Evolutionary conservation across 2,888 invertebrate species (phyloP).

Genomic region (Torymus tubicola): DNA sequence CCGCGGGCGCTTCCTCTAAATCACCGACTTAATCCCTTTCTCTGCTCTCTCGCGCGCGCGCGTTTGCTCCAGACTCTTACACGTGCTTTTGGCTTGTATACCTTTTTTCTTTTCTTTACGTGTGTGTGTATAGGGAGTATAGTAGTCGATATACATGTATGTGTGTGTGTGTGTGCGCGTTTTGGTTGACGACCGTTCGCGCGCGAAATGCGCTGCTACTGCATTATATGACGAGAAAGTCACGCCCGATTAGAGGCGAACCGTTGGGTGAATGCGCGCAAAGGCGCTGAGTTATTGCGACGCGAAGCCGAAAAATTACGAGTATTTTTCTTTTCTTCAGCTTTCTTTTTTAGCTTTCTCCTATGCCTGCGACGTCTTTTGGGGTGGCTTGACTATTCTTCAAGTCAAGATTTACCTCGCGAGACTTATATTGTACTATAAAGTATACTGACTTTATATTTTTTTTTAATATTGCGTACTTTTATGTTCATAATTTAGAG

Average conservation of each 20-base stretch:
- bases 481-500: too few relatives aligned
- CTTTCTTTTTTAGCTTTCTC: too few relatives aligned
- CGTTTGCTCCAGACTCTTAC: background rate
- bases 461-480: too few relatives aligned
- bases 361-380: too few relatives aligned
- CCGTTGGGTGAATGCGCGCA: conserved; percentile 41
- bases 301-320: conserved; percentile 4
- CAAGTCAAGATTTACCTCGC: too few relatives aligned
- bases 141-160: too few relatives aligned
- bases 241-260: conserved; percentile 55
- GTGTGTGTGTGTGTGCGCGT: background rate
- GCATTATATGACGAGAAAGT: conserved; percentile 33
- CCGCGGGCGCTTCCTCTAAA: conserved; percentile 33
- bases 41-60: background rate
- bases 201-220: conserved; percentile 26
- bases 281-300: conserved; percentile 8
- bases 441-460: too few relatives aligned
- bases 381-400: too few relatives aligned
- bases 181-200: conserved; percentile 17
- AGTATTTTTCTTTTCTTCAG: too few relatives aligned
- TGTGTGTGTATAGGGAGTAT: background rate
- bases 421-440: too few relatives aligned
- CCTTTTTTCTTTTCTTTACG: conserved; percentile 6
- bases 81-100: conserved; percentile 11
- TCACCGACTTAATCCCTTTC: conserved; percentile 46